phyloP scores from a whole-genome alignment of 2,113 vertebrate genomes.

The Cnemophilus loriae region DNA sequence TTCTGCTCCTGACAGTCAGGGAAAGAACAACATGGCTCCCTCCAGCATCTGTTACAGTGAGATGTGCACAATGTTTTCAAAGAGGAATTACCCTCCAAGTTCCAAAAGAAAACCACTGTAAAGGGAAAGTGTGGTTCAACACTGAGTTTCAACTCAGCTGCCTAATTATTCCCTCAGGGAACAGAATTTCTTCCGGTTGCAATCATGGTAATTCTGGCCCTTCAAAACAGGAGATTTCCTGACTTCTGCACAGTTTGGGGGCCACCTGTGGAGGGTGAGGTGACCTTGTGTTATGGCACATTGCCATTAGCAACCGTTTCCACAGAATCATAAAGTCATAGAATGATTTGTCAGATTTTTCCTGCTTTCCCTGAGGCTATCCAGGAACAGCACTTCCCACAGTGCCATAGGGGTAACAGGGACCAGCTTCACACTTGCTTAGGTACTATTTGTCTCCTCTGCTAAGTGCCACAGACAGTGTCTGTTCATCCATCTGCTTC shows the following conservation, averaged over 20 bases:
- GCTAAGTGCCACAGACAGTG: neutral
- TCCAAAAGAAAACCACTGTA: neutral
- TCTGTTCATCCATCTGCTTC: conserved; percentile 6
- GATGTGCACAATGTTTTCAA: neutral
- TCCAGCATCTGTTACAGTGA: neutral
- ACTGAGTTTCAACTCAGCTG: neutral
- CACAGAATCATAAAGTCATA: neutral
- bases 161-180: conserved; percentile 27
- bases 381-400: neutral
- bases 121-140: neutral
- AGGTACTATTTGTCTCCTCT: neutral
- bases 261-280: neutral
- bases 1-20: rapidly evolving
- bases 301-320: neutral
- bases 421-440: neutral
- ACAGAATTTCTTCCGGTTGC: neutral
- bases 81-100: neutral
- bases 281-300: neutral
- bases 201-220: neutral
- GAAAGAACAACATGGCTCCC: neutral
- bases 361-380: neutral
- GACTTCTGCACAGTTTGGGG: neutral
- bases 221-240: neutral
- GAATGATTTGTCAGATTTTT: neutral
- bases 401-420: rapidly evolving